Evolutionary conservation across 1,140 invertebrate genomes (phyloP).

Genomic region (Drosophila azteca): DNA sequence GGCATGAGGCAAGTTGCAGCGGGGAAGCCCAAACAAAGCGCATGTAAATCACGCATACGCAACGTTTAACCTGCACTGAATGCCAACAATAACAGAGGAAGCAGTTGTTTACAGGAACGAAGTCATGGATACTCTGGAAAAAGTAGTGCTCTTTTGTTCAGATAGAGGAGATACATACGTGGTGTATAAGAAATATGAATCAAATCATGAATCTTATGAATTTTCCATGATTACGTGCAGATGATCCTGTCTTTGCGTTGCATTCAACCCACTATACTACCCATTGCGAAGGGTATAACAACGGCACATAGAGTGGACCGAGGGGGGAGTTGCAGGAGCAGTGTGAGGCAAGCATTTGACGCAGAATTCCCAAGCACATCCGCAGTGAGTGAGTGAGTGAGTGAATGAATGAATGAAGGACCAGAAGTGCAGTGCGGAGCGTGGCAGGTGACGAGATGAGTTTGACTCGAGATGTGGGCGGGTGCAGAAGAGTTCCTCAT

Average conservation of each 20-base stretch:
- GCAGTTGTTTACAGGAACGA: too few relatives aligned
- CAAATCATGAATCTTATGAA: too few relatives aligned
- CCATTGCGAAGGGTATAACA: slow-evolving; percentile 24
- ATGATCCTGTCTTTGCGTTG: too few relatives aligned
- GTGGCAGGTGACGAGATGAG: slow-evolving; percentile 41
- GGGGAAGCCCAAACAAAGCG: slow-evolving; percentile 63
- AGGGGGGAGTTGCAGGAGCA: slow-evolving; percentile 2
- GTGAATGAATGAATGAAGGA: slow-evolving; percentile 5
- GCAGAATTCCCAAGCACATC: slow-evolving; percentile 73
- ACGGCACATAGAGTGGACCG: slow-evolving; percentile 1
- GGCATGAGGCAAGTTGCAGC: neutral
- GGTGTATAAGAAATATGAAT: too few relatives aligned
- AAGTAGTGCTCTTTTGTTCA: too few relatives aligned
- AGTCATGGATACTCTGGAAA: too few relatives aligned
- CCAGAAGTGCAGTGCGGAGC: neutral
- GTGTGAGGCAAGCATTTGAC: slow-evolving; percentile 60
- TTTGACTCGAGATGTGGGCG: slow-evolving; percentile 36
- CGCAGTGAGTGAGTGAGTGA: slow-evolving; percentile 29
- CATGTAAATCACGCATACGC: slow-evolving; percentile 78
- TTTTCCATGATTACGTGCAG: too few relatives aligned
- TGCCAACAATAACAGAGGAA: slow-evolving; percentile 48
- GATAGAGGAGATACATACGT: too few relatives aligned
- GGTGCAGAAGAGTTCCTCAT: neutral
- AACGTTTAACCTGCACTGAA: slow-evolving; percentile 67
- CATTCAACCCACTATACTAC: too few relatives aligned